A percentile compares a stretch with the other conserved stretches of the same genome.
These are phyloP conservation scores for Neomonachus schauinslandi DNA, from an alignment of 2,113 vertebrate genomes.

Conservation along the genomic window DNA sequence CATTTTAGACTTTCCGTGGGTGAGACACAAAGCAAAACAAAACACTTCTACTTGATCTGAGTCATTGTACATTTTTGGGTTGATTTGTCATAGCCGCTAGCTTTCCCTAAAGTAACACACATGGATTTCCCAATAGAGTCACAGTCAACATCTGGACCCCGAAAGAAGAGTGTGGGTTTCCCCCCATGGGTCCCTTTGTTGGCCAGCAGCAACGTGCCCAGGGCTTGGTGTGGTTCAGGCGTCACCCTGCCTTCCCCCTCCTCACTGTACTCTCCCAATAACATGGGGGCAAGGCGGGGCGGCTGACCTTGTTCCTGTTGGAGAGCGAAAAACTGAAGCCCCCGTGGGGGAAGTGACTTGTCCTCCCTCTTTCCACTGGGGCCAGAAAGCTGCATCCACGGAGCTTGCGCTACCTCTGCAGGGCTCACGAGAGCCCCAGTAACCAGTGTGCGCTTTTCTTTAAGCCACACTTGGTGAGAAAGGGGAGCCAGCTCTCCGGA, in stretches of 20 bases:
- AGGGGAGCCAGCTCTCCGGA: not conserved
- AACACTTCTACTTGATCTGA: not conserved
- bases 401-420: accelerated
- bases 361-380: not conserved
- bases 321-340: not conserved
- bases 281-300: not conserved
- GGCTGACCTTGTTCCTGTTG: accelerated
- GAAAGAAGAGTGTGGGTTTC: not conserved
- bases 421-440: accelerated
- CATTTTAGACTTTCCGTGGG: not conserved
- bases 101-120: not conserved
- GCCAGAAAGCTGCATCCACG: accelerated
- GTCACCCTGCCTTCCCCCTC: not conserved
- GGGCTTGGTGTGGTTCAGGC: not conserved
- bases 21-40: not conserved
- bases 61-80: too few relatives aligned
- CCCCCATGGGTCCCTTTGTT: not conserved
- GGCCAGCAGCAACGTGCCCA: accelerated
- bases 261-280: accelerated
- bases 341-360: accelerated
- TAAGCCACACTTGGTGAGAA: not conserved
- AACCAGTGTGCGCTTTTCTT: accelerated
- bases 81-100: not conserved
- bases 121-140: not conserved
- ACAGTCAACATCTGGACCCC: not conserved